phyloP scores from a whole-genome alignment of 2,888 invertebrate genomes.

The Hyalella azteca region DNA sequence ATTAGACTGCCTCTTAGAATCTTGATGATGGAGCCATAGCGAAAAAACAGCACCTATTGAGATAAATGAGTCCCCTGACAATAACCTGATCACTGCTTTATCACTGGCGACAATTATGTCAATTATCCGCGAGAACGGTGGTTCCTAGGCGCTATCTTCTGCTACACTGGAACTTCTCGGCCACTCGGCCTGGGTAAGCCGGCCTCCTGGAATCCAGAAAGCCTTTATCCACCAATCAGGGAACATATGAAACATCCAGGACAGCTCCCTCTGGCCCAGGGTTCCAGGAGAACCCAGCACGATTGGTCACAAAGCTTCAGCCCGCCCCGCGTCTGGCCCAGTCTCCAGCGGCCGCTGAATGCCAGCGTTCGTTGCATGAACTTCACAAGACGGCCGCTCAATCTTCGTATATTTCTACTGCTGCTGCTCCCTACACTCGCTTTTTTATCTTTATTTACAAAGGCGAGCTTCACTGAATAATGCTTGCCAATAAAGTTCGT shows the following conservation, averaged over 20 bases:
- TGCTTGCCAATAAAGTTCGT: too few relatives aligned
- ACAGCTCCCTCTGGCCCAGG: background rate
- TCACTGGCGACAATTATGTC: conserved; percentile 21
- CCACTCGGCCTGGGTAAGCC: background rate
- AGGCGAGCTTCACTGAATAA: too few relatives aligned
- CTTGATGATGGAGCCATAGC: conserved; percentile 11
- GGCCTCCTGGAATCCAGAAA: background rate
- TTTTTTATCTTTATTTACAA: background rate
- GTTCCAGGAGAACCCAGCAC: background rate
- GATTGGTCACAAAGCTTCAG: background rate
- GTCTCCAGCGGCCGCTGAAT: background rate
- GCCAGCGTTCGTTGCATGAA: conserved; percentile 5
- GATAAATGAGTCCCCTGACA: conserved; percentile 37
- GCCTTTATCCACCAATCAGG: conserved; percentile 7
- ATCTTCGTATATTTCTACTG: background rate
- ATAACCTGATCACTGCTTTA: conserved; percentile 27
- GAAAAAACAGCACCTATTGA: conserved; percentile 33
- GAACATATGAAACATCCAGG: background rate
- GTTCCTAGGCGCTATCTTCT: conserved; percentile 6
- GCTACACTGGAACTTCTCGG: background rate
- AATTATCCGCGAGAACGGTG: conserved; percentile 16
- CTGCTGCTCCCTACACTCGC: background rate
- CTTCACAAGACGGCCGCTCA: background rate
- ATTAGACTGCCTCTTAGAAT: conserved; percentile 34
- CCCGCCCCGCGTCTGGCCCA: background rate